Conservation (phyloP, 2,888 invertebrate genomes). For the Ichneumoninae sp. region DNA sequence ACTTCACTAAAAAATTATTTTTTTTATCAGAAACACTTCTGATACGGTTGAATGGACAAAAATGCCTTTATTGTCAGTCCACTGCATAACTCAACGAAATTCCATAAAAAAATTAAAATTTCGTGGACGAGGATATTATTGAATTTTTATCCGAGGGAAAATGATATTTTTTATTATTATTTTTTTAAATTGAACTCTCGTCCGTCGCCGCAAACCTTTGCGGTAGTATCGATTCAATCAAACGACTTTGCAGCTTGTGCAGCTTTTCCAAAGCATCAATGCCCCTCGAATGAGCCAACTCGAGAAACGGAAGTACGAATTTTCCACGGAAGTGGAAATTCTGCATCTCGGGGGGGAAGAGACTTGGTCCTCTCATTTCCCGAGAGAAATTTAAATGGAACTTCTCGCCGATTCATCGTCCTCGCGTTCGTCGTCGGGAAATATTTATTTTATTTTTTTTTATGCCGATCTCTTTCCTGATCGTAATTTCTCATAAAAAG, state of each 20-base stretch:
- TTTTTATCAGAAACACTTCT: neutral
- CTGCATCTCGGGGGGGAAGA: conserved; percentile 36
- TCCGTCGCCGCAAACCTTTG: neutral
- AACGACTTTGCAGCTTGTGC: neutral
- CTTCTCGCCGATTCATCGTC: conserved; percentile 41
- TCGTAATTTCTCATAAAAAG: neutral
- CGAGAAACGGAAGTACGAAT: conserved; percentile 46
- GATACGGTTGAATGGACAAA: neutral
- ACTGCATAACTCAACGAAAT: neutral
- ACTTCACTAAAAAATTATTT: neutral
- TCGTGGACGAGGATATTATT: neutral
- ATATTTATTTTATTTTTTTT: conserved; percentile 12
- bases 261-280: conserved; percentile 6
- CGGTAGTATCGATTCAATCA: conserved; percentile 34
- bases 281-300: conserved; percentile 23
- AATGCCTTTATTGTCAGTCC: neutral
- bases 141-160: neutral
- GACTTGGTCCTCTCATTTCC: conserved; percentile 57
- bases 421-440: neutral
- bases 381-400: conserved; percentile 47
- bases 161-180: neutral
- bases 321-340: conserved; percentile 54
- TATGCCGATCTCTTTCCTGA: conserved; percentile 7
- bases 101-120: neutral
- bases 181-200: neutral